Evolutionary conservation across 2,797 vertebrate species (phyloP), one percentile per base, ranked within the genome.

Genomic region (Enoplosus armatus): DNA sequence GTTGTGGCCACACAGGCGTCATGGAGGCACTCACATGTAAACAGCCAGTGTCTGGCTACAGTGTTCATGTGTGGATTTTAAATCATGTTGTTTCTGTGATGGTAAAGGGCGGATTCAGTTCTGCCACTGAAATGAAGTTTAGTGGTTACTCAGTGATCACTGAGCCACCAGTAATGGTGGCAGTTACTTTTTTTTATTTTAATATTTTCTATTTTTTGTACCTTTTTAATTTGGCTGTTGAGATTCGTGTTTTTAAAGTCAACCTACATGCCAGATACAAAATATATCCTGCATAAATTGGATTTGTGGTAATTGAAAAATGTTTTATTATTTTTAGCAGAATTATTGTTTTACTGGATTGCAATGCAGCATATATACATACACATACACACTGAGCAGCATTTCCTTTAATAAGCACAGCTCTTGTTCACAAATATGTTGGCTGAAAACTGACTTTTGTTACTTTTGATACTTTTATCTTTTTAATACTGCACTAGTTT

Each of bases 381-480:
- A 81, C 53, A 68, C 31, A 69, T 79, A 81, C 53, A 72, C 88
- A 83, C 35, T 60, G 27, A 79, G 80, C 79, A 75, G 43, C 83
- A n/a, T 89, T 89, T 90, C 54, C 68, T 88, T 85, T 86, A 69
- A 82, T 86, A 69, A 82, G 74, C 86, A 82, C 83, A 65, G 75
- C 79, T 80, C 43, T 72, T 60, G n/a, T 84, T 85, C 72, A 73
- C 62, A 31, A 41, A 73, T 76, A 54, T 73, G 8, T 75, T 59
- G 55, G 55, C 72, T 61, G 27, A 73, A 62, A 81, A 63, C 47
- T 45, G 56, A 68, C 76, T 72, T 87, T 91, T 89, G 72, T 89
- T 90, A 89, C 85, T 89, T 93, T 92, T 92, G 81, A 92, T 93
- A 91, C 79, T 45, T 51, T 71, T 75, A 27, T 85, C 48, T 90